Base-by-base conservation (phyloP, 2,113 vertebrate genomes). In the Eubucco bourcierii region DNA sequence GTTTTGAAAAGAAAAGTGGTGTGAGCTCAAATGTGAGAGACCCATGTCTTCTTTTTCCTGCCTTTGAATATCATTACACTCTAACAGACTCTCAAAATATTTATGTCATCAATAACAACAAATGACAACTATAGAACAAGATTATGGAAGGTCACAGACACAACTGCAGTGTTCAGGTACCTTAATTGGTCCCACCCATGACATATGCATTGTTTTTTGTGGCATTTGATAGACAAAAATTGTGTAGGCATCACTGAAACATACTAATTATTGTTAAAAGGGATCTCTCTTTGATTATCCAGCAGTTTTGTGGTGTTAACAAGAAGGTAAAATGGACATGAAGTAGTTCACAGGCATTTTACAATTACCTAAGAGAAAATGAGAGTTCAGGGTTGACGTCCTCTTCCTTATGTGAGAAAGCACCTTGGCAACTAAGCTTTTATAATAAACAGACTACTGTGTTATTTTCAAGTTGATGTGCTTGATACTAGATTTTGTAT, bases 251-350 rank as follows among this genome's bases (percentile, higher is more conserved):
- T 85, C 52, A n/a, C 50, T 82, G 60, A 83, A 80, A 65, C 79
- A n/a, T 80, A 29, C 27, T 91, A 75, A 77, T 80, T 88, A n/a
- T n/a, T 66, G 23, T 70, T 95, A 89, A 85, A 71, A 83, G 25
- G 67, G 39, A 31, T 50, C 18, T 86, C 60, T 79, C 66, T 37
- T 21, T 16, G 41, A 82, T 47, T 56, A 33, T 96, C 95, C 33
- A 73, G 27, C 73, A 70, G 24, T 77, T 95, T 46, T 83, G 70
- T 31, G 60, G 5, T 80, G 41, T 90, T 71, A 89, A 59, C 9
- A 14, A 70, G 23, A 84, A 19, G 27, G 67, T 87, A 83, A 85
- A 81, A 89, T 41, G 55, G 80, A 47, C 28, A 41, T 77, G 47
- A 77, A 84, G 60, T 84, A 47, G 19, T 61, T 76, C n/a, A 55